Conservation (phyloP, 2,888 invertebrate genomes). For the Stenodema calcarata region DNA sequence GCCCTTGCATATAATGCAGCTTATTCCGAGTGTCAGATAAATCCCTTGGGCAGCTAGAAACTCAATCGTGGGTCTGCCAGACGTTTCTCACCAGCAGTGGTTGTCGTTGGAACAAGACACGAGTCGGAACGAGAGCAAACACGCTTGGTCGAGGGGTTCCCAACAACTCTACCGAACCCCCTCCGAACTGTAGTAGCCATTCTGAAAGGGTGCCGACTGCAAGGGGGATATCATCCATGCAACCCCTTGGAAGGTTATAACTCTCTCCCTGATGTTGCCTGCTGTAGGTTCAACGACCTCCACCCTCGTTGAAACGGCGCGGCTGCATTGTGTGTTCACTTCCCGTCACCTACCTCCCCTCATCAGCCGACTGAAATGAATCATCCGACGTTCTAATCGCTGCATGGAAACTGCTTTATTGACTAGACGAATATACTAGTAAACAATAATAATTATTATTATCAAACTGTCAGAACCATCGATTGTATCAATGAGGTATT, state of each 20-base stretch:
- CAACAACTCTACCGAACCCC: not conserved
- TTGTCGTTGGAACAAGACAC: not conserved
- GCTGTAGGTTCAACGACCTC: slow-evolving; percentile 25
- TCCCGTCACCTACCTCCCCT: not conserved
- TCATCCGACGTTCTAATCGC: slow-evolving; percentile 1
- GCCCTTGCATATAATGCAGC: too few relatives aligned
- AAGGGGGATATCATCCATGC: not conserved
- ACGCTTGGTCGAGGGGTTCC: not conserved
- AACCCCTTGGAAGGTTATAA: slow-evolving; percentile 30
- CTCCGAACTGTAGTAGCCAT: not conserved
- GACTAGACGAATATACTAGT: not conserved
- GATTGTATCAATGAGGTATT: too few relatives aligned
- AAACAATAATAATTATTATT: too few relatives aligned
- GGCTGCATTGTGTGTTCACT: not conserved
- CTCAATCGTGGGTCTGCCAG: not conserved
- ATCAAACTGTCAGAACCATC: too few relatives aligned
- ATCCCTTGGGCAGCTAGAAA: not conserved
- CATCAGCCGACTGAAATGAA: not conserved
- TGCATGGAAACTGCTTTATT: not conserved
- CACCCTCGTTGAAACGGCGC: slow-evolving; percentile 12
- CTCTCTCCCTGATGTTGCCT: not conserved
- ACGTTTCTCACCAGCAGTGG: not conserved
- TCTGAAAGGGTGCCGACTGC: slow-evolving; percentile 16
- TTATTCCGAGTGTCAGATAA: not conserved
- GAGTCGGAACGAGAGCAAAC: not conserved